These are phyloP conservation scores for Turritopsis dohrnii DNA, from an alignment of 30 jellyfish, hydroid and myxozoan species.

Conservation along the genomic window DNA sequence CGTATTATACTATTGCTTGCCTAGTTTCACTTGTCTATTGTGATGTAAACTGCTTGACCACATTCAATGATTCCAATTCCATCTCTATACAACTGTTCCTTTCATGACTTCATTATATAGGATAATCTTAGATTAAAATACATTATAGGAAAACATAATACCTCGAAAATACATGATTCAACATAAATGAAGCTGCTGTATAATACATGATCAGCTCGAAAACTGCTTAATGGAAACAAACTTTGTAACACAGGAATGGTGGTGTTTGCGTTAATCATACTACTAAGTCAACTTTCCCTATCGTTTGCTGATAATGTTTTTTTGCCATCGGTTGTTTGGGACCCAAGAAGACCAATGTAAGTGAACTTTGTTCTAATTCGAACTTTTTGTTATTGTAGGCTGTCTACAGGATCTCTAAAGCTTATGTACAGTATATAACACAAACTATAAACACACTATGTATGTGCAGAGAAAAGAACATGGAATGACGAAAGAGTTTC, in stretches of 20 bases:
- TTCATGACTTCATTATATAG: not conserved
- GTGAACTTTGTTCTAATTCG: too few relatives aligned
- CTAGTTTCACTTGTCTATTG: not conserved
- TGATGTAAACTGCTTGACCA: not conserved
- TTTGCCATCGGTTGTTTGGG: conserved; percentile 9
- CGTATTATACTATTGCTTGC: not conserved
- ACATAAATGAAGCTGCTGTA: too few relatives aligned
- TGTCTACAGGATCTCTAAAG: too few relatives aligned
- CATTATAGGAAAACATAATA: not conserved
- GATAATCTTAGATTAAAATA: not conserved
- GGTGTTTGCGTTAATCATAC: not conserved
- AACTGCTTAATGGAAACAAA: too few relatives aligned
- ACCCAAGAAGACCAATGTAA: not conserved
- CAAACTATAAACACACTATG: too few relatives aligned
- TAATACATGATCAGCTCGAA: too few relatives aligned
- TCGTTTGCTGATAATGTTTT: not conserved
- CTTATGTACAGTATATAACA: too few relatives aligned
- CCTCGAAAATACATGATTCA: not conserved
- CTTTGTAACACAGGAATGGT: not conserved
- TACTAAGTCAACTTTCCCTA: not conserved
- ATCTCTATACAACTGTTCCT: not conserved
- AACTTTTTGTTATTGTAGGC: too few relatives aligned
- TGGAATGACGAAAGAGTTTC: too few relatives aligned
- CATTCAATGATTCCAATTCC: not conserved
- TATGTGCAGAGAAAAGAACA: too few relatives aligned